Conservation (phyloP, 2,113 vertebrate species). For the Dicentrarchus labrax region DNA sequence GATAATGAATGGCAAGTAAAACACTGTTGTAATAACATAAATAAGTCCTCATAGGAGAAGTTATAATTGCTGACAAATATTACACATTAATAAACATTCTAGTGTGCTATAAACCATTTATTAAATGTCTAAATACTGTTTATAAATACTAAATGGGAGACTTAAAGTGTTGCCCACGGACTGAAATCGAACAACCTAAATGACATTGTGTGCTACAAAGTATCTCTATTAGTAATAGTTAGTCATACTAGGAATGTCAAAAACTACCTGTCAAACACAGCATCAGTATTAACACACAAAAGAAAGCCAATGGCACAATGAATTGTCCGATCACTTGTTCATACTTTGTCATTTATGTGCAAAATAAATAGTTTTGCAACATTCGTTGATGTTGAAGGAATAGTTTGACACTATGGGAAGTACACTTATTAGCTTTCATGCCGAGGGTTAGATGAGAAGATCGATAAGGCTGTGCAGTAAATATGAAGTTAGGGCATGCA, state of each 20-base stretch:
- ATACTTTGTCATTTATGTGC: conserved; percentile 19
- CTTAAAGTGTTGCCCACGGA: not conserved
- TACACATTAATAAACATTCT: not conserved
- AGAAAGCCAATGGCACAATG: conserved; percentile 14
- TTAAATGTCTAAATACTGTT: not conserved
- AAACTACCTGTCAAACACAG: conserved; percentile 19
- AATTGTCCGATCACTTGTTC: conserved; percentile 3
- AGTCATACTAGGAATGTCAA: conserved; percentile 33
- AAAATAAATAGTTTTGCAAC: not conserved
- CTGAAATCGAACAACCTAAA: conserved; percentile 22
- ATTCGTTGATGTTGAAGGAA: not conserved
- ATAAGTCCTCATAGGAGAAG: not conserved
- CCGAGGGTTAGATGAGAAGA: not conserved
- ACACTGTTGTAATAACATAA: not conserved
- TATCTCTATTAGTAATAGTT: conserved; percentile 7
- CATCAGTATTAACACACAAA: conserved; percentile 18
- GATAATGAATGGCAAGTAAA: not conserved
- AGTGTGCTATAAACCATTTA: not conserved
- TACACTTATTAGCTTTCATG: not conserved
- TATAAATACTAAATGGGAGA: conserved; percentile 4
- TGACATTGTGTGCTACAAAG: conserved; percentile 2
- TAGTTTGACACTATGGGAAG: not conserved
- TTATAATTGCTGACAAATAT: not conserved
- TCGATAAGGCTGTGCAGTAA: not conserved
- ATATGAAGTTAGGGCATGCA: not conserved